Evolutionary conservation across 2,888 invertebrate species (phyloP).

Genomic region (Habroteleia sp.): DNA sequence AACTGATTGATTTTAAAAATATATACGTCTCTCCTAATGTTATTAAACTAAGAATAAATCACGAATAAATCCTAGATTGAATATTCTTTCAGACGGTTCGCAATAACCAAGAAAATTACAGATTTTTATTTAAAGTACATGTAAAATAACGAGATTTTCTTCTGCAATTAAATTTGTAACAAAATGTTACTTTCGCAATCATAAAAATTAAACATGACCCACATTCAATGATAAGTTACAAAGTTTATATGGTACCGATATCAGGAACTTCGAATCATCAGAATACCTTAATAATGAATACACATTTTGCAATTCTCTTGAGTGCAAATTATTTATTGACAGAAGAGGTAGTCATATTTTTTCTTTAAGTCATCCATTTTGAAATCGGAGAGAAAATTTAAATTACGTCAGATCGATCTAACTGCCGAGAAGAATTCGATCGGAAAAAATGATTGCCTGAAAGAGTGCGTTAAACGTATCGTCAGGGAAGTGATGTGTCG

Average conservation of each 20-base stretch:
- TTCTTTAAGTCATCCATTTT: background rate
- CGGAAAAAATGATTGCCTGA: conserved; percentile 36
- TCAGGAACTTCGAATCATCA: background rate
- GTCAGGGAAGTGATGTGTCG: conserved; percentile 42
- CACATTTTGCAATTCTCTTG: conserved; percentile 6
- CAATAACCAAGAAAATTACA: too few species aligned
- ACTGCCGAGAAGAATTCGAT: background rate
- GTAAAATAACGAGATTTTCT: too few species aligned
- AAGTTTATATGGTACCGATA: background rate
- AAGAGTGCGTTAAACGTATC: conserved; percentile 44
- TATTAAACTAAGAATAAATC: too few species aligned
- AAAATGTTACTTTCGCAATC: too few species aligned
- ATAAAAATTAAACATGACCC: conserved; percentile 12
- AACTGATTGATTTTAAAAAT: too few species aligned
- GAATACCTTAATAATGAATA: conserved; percentile 18
- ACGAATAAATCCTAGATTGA: too few species aligned
- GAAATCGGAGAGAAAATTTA: background rate
- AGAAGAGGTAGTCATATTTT: too few species aligned
- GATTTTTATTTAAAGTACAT: too few species aligned
- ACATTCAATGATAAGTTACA: background rate
- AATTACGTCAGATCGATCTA: background rate
- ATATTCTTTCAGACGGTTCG: too few species aligned
- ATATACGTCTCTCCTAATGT: too few species aligned
- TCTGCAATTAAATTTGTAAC: too few species aligned
- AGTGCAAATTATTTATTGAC: conserved; percentile 5